phyloP scores from a whole-genome alignment of 2,113 vertebrate genomes.

The Nesoenas mayeri region DNA sequence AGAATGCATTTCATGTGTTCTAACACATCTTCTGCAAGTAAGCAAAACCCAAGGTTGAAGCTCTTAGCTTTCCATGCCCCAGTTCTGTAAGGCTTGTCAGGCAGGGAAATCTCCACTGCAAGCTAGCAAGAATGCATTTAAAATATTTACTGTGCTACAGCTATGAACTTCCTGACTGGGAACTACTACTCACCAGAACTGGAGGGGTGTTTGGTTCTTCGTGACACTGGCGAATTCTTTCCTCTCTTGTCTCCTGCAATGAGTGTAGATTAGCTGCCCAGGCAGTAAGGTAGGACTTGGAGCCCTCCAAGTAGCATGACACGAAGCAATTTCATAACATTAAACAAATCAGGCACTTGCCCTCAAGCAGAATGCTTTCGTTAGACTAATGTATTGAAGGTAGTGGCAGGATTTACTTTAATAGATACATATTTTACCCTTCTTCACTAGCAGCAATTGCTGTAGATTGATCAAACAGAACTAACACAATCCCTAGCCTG shows the following conservation, averaged over 20 bases:
- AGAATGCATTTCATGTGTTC: background rate
- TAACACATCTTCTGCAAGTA: background rate
- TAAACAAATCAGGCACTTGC: background rate
- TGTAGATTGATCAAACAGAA: background rate
- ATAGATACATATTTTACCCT: background rate
- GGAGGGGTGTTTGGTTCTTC: slow-evolving; percentile 81
- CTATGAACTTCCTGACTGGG: background rate
- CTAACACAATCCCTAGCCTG: background rate
- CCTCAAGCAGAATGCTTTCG: background rate
- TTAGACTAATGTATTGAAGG: background rate
- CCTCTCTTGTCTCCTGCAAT: slow-evolving; percentile 84
- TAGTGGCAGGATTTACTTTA: background rate
- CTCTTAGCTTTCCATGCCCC: background rate
- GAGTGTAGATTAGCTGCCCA: background rate
- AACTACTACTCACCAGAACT: slow-evolving; percentile 78
- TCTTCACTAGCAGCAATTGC: background rate
- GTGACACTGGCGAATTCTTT: slow-evolving; percentile 85
- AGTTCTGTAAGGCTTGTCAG: background rate
- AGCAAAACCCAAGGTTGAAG: background rate
- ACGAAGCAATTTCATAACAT: background rate
- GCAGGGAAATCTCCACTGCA: background rate
- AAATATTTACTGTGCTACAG: background rate
- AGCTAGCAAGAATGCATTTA: background rate
- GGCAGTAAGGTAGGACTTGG: background rate
- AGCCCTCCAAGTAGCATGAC: background rate